phyloP scores from a whole-genome alignment of 2,888 invertebrate genomes.

The Thyatira batis region DNA sequence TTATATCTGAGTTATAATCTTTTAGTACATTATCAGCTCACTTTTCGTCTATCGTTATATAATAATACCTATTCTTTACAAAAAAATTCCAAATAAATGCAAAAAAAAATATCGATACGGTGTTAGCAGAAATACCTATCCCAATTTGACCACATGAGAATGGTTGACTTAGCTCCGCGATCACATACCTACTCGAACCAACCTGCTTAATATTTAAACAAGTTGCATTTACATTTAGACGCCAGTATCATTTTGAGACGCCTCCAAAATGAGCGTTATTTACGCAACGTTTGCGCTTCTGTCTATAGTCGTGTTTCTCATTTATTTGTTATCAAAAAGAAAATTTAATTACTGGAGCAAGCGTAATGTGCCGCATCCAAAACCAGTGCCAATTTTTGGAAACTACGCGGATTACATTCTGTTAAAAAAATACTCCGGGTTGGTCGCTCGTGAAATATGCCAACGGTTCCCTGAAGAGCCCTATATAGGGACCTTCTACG shows the following conservation, averaged over 20 bases:
- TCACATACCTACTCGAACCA: background rate
- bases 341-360: slow-evolving; percentile 55
- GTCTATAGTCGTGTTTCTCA: slow-evolving; percentile 11
- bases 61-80: too few relatives aligned
- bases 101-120: too few relatives aligned
- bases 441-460: slow-evolving; percentile 44
- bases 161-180: background rate
- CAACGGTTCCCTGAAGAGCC: slow-evolving; percentile 46
- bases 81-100: too few relatives aligned
- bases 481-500: slow-evolving; percentile 56
- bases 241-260: background rate
- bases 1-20: too few relatives aligned
- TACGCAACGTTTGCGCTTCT: slow-evolving; percentile 8
- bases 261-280: background rate
- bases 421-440: slow-evolving; percentile 34
- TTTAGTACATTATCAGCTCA: too few relatives aligned
- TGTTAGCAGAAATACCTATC: too few relatives aligned
- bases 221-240: background rate
- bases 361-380: slow-evolving; percentile 40
- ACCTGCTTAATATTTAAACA: background rate
- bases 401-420: slow-evolving; percentile 52
- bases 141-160: background rate
- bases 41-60: too few relatives aligned
- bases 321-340: slow-evolving; percentile 30
- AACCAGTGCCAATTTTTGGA: slow-evolving; percentile 51